phyloP scores from a whole-genome alignment of 2,113 vertebrate species.

The Zeus faber region DNA sequence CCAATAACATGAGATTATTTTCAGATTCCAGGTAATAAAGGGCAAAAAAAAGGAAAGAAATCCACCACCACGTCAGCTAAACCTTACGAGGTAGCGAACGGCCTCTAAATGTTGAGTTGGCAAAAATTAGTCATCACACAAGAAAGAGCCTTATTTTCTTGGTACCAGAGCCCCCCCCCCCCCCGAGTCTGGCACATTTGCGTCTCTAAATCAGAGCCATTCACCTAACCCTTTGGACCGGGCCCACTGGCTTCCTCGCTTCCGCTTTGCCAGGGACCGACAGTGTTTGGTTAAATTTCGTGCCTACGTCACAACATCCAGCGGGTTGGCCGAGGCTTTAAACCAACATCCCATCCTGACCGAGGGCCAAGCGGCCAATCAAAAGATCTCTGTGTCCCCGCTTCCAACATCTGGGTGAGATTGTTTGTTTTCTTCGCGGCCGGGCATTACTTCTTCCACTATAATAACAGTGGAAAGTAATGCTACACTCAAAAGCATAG shows the following conservation, averaged over 20 bases:
- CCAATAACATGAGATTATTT: slow-evolving; percentile 43
- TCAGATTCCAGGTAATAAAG: slow-evolving; percentile 40
- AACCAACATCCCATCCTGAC: slow-evolving; percentile 61
- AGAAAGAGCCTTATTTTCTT: slow-evolving; percentile 22
- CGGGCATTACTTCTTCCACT: not conserved
- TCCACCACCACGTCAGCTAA: slow-evolving; percentile 16
- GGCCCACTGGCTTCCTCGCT: not conserved
- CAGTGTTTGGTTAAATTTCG: slow-evolving; percentile 30
- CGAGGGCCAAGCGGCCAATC: slow-evolving; percentile 52
- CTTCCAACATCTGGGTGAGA: slow-evolving; percentile 60
- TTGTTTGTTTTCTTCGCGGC: slow-evolving; percentile 34
- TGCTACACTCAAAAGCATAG: no score
- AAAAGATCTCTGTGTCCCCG: slow-evolving; percentile 66
- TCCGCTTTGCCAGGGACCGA: slow-evolving; percentile 5
- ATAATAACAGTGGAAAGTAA: no score
- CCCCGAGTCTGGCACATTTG: slow-evolving; percentile 24
- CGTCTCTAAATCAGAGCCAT: slow-evolving; percentile 26
- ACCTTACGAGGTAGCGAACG: slow-evolving; percentile 21
- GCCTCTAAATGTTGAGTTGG: slow-evolving; percentile 21
- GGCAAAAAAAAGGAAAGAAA: slow-evolving; percentile 37
- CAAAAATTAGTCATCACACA: slow-evolving; percentile 44
- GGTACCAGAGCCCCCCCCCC: slow-evolving; percentile 23
- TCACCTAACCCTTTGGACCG: not conserved
- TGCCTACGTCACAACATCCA: slow-evolving; percentile 15
- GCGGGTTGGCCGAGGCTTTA: slow-evolving; percentile 36